Evolutionary conservation across 2,888 invertebrate species (phyloP), one percentile per base, ranked within the genome.

Genomic region (Schizaphis graminum): DNA sequence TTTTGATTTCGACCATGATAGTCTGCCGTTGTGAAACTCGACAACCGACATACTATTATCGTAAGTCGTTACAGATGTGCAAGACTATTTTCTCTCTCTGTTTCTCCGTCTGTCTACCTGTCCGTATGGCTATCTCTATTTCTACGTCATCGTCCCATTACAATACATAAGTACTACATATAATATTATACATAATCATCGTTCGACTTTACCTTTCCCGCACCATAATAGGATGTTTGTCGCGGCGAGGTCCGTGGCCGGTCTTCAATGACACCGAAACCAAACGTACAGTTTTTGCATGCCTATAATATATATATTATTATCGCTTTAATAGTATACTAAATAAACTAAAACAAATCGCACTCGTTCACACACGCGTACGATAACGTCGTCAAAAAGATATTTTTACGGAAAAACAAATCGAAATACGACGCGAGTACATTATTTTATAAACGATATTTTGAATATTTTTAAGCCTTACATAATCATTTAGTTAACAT

Each of bases 191-290:
- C 35, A 67, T 35, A 21, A 77, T 35, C 21, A 35, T 77, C 35
- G 77, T 77, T 35, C 89, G 61, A 21, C 47, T 47, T 89, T 90
- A 67, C 90, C 90, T 90, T 90, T 67, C 35, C 35, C 90, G 67
- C 26, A 35, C 90, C 90, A 67, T 90, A 90, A 67, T 90, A 49
- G 90, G 90, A 90, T 35, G 44, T 47, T 28, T 77, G 57, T 11
- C 10, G 26, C 89, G 47, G 47, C 90, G 67, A 90, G 90, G 90
- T 47, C 24, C 67, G 90, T 26, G 41, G 91, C 47, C 47, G 49
- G 57, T 85, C 56, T 85, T 86, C 91, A 86, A 86, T 91, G 91
- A 91, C 91, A 85, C 84, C 11, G 13, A n/a, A 13, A 16, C 57
- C 2, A 3, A 35, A 35, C 41, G 77, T 35, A 77, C 77, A 35